Base-by-base conservation (phyloP, 2,797 vertebrate species). In the Phylloscopus collybita region DNA sequence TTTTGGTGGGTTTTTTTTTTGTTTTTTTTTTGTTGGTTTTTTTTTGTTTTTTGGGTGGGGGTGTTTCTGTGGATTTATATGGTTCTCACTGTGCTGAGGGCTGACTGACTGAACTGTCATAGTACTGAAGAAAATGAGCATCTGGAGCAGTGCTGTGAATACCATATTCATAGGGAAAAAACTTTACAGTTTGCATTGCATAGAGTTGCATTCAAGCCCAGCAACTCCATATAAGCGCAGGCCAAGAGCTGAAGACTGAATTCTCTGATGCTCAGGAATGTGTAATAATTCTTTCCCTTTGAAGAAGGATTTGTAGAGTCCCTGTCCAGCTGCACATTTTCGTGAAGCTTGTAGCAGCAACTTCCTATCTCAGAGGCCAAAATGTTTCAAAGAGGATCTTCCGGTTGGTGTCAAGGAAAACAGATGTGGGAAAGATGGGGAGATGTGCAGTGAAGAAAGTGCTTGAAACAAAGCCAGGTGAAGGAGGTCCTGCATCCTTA, bases 301-400 rank as follows among this genome's bases (percentile, higher is more conserved):
- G 16, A 91, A 93, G 73, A 25, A 83, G 47, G 53, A 78, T 95
- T 83, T 90, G 54, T 47, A 72, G 62, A 66, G 19, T 65, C 54
- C 36, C 18, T 45, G n/a, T 72, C 57, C 76, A 91, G 76, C 69
- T 84, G 70, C 47, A 30, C 45, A 34, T 81, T 88, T 90, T 83
- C 65, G 32, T 16, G 30, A 36, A 85, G 38, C 29, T 82, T 13
- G 0, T 64, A 80, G 53, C 67, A 82, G 54, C 38, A 83, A 18
- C 82, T 94, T 74, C 19, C 26, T 53, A 25, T 71, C 57, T 86
- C 26, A 42, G 32, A 91, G 5, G 11, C 29, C 64, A 81, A 78
- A 87, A 74, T 38, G 16, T 81, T 92, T 82, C 83, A 84, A 80
- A 88, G 71, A 76, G 21, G 44, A 45, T 82, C 93, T 93, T 92